Percentiles rank a stretch among this genome's conserved stretches.
Evolutionary conservation across 2,797 vertebrate genomes (phyloP).

Genomic region (Triplophysa bombifrons): DNA sequence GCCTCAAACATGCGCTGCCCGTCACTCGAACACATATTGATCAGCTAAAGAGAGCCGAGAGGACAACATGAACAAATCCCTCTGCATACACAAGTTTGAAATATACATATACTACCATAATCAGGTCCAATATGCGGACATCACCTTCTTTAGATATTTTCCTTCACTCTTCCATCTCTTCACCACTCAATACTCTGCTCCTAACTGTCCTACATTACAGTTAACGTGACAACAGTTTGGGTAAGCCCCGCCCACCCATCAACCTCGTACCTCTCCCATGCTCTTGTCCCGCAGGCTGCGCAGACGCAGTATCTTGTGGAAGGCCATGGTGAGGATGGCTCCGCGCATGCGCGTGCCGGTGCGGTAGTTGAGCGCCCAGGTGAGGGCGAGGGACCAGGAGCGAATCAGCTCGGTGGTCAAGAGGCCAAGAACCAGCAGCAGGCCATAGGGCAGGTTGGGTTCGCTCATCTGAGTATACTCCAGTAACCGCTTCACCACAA

Average conservation of each 20-base stretch:
- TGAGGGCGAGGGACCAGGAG: constrained; percentile 92
- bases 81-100: not conserved
- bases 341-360: constrained; percentile 88
- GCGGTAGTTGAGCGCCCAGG: constrained; percentile 93
- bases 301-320: constrained; percentile 89
- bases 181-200: constrained; percentile 36
- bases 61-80: not conserved
- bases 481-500: constrained; percentile 90
- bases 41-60: constrained; percentile 76
- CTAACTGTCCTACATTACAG: constrained; percentile 15
- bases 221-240: not conserved
- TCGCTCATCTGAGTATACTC: constrained; percentile 86
- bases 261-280: constrained; percentile 82
- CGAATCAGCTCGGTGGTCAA: constrained; percentile 86
- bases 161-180: constrained; percentile 47
- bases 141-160: constrained; percentile 30
- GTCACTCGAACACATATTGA: constrained; percentile 90
- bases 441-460: constrained; percentile 84
- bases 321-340: constrained; percentile 88
- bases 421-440: constrained; percentile 89
- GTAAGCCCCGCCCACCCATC: not conserved
- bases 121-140: not conserved
- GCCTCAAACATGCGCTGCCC: constrained; percentile 94
- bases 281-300: constrained; percentile 89
- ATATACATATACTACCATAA: constrained; percentile 37